Base-by-base conservation (phyloP, 92 coral and sea anemone genomes). In the Epizoanthus ramosus region DNA sequence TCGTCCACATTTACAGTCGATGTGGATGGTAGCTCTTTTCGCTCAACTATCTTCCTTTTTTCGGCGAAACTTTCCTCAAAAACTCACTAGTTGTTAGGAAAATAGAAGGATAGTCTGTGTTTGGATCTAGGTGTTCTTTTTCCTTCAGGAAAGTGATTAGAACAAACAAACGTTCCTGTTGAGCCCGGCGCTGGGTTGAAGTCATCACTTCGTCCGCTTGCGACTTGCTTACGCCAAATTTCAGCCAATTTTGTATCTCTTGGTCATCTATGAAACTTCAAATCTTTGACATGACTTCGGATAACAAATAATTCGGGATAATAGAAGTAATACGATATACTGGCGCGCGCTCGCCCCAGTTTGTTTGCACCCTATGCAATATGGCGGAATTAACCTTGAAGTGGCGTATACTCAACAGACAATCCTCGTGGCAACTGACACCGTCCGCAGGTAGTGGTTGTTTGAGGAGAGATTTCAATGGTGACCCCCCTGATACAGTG, bases 21-120 rank as follows among this genome's bases (percentile, higher is more conserved):
- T 67, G 75, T 80, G 41, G 85, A 80, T 67, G 84, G 84, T 73
- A 66, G 75, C 75, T 67, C 75, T 66, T 80, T 80, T 67, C 76
- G 58, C 75, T 80, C 85, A 50, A 52, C 31, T 52, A 47, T 80
- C 75, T 87, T 90, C 52, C 90, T 73, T 63, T 67, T 79, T 79
- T 90, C 28, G 81, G 85, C 43, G 88, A 84, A 15, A 52, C 76
- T 35, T 88, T 83, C 66, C 59, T 66, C 23, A 63, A 37, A 54
- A 74, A 91, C 60, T 91, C 90, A 17, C 82, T 84, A 23, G 84
- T 54, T 25, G 89, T 89, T 66, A 89, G 43, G 66, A 89, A 89
- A 41, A 80, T 63, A 24, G 92, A 79, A 7, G 86, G 89, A 69
- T 89, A 89, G 73, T 83, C 90, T 64, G 88, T 86, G 5, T 66